phyloP scores from a whole-genome alignment of 2,113 vertebrate species.

The Neopipo cinnamomea region DNA sequence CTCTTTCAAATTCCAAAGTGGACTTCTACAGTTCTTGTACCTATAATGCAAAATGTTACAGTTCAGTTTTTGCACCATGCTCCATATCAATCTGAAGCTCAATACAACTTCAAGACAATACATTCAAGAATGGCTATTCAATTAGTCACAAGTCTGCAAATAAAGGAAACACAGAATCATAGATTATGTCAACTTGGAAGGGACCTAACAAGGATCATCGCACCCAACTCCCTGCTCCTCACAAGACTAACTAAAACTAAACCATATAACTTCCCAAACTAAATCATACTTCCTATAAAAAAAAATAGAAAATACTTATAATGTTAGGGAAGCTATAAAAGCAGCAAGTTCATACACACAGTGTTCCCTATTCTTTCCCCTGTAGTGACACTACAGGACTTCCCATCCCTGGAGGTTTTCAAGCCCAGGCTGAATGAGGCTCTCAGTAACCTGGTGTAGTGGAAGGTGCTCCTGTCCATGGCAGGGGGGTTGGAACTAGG shows the following conservation, averaged over 20 bases:
- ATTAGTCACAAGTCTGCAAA: neutral
- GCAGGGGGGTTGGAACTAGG: neutral
- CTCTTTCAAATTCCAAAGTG: conserved; percentile 64
- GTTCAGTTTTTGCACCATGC: conserved; percentile 50
- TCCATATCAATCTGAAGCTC: neutral
- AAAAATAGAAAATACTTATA: neutral
- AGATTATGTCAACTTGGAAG: neutral
- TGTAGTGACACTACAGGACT: neutral
- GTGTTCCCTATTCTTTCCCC: neutral
- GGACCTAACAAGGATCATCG: neutral
- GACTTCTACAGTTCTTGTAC: conserved; percentile 68
- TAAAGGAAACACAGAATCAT: neutral
- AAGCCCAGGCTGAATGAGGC: neutral
- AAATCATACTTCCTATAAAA: neutral
- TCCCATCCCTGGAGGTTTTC: neutral
- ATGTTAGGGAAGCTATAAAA: neutral
- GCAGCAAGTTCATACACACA: neutral
- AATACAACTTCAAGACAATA: neutral
- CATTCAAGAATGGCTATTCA: neutral
- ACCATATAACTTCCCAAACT: neutral
- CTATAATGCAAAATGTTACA: conserved; percentile 72
- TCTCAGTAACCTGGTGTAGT: neutral
- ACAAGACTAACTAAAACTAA: neutral
- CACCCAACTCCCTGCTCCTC: neutral
- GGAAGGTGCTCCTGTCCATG: neutral